A percentile compares a stretch with the other conserved stretches of the same genome.
These are phyloP conservation scores for Brotula barbata DNA, from an alignment of 2,797 vertebrate species.

Conservation along the genomic window DNA sequence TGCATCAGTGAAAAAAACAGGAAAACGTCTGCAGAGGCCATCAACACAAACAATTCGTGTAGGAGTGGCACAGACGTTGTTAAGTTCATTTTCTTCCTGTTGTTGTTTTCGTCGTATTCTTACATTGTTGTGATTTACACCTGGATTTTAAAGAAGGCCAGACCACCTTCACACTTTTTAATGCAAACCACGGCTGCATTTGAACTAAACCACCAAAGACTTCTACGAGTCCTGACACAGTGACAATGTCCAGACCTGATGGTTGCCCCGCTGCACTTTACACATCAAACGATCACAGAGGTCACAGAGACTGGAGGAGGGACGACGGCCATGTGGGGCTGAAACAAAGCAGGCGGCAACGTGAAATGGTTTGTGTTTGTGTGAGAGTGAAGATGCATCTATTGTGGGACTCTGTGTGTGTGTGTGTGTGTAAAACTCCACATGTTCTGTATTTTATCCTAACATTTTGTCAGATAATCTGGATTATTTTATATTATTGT, in stretches of 20 bases:
- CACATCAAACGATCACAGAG: conserved; percentile 61
- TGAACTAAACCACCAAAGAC: conserved; percentile 4
- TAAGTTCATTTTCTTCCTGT: no score
- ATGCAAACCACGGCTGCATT: background rate
- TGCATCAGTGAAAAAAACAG: no score
- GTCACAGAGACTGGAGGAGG: conserved; percentile 41
- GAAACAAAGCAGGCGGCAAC: conserved; percentile 49
- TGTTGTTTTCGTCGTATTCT: no score
- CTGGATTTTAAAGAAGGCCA: no score
- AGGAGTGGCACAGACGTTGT: no score
- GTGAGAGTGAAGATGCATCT: background rate
- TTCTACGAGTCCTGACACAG: conserved; percentile 35
- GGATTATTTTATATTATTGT: no score
- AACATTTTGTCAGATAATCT: no score
- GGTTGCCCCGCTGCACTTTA: conserved; percentile 46
- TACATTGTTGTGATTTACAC: no score
- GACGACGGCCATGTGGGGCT: conserved; percentile 20
- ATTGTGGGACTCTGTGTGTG: background rate
- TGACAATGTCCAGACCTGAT: conserved; percentile 59
- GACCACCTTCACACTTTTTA: background rate
- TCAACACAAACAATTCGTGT: no score
- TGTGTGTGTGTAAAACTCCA: background rate
- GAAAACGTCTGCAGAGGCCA: no score
- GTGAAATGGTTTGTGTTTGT: conserved; percentile 26
- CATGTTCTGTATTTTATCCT: no score